Evolutionary conservation across 2,113 vertebrate genomes (phyloP).

Genomic region (Ellobius talpinus): DNA sequence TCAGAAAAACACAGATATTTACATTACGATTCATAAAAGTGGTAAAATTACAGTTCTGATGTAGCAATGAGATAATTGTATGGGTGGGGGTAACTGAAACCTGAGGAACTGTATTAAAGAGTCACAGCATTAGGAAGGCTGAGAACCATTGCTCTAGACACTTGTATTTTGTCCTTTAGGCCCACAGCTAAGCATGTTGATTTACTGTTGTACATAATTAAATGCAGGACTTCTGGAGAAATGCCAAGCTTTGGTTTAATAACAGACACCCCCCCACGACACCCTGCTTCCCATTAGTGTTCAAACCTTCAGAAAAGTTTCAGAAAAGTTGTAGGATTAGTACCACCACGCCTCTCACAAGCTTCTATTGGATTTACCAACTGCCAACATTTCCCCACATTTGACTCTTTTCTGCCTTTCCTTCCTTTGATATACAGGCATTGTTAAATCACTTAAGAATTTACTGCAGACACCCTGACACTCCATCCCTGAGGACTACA

Average conservation of each 20-base stretch:
- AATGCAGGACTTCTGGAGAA: constrained; percentile 17
- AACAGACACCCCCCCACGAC: neutral
- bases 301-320: constrained; percentile 44
- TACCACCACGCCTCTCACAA: neutral
- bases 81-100: neutral
- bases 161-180: neutral
- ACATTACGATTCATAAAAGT: neutral
- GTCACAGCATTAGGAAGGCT: neutral
- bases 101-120: neutral
- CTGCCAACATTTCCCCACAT: constrained; percentile 1
- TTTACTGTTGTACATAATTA: neutral
- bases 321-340: neutral
- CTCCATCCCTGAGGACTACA: neutral
- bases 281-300: constrained; percentile 6
- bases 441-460: constrained; percentile 21
- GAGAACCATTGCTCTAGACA: neutral
- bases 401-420: constrained; percentile 28
- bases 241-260: constrained; percentile 17
- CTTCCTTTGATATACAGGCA: neutral
- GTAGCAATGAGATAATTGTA: neutral
- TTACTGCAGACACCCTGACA: constrained; percentile 33
- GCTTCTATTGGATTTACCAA: neutral
- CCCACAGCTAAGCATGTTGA: constrained; percentile 30
- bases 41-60: neutral
- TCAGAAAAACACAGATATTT: neutral